These are phyloP conservation scores for Ostrea edulis DNA, from an alignment of 1,140 invertebrate species.

Conservation along the genomic window DNA sequence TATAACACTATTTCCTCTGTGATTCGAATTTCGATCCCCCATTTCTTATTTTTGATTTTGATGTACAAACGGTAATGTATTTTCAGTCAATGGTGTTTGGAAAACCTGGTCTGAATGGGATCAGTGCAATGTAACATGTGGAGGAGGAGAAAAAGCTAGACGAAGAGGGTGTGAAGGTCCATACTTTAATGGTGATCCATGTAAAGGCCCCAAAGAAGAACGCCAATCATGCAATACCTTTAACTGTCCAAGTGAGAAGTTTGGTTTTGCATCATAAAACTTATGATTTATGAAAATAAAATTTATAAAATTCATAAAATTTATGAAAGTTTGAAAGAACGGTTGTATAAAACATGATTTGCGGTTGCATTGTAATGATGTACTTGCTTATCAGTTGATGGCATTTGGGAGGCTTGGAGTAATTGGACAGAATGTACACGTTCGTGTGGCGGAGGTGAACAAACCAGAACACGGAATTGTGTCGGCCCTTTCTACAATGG, in stretches of 20 bases:
- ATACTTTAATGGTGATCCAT: slow-evolving; percentile 67
- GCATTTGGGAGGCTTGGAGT: slow-evolving; percentile 79
- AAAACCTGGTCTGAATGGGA: slow-evolving; percentile 65
- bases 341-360: neutral
- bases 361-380: neutral
- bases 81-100: slow-evolving; percentile 69
- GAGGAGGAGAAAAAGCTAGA: slow-evolving; percentile 62
- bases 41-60: neutral
- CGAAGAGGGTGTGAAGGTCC: slow-evolving; percentile 70
- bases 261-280: too few species aligned
- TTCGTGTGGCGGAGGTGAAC: slow-evolving; percentile 91
- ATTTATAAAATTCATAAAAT: neutral
- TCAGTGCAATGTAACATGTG: slow-evolving; percentile 65
- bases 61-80: neutral
- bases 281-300: too few species aligned
- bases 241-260: slow-evolving; percentile 69
- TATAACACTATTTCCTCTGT: neutral
- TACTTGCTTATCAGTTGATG: slow-evolving; percentile 68
- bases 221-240: slow-evolving; percentile 60
- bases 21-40: neutral
- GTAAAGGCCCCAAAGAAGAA: slow-evolving; percentile 61
- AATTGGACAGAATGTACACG: slow-evolving; percentile 93
- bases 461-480: slow-evolving; percentile 78
- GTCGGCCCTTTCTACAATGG: slow-evolving; percentile 61
- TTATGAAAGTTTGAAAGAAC: neutral